These are phyloP conservation scores for Sylvietta virens DNA, from an alignment of 2,113 vertebrate genomes.

Conservation along the genomic window DNA sequence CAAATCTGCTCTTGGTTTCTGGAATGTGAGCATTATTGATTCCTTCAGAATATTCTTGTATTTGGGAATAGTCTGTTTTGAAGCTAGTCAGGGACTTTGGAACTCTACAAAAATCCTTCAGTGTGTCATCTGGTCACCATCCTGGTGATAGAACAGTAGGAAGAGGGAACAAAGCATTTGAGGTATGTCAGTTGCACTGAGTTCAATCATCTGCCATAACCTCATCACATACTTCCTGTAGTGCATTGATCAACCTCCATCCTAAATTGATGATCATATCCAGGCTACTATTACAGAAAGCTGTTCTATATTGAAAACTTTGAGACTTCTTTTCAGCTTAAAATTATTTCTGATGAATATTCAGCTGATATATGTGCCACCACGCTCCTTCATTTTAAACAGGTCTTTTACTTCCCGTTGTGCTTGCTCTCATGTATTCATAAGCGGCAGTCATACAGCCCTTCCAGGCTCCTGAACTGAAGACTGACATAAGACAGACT, in stretches of 20 bases:
- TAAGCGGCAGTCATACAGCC: neutral
- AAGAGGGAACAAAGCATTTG: neutral
- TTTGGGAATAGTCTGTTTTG: neutral
- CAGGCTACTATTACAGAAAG: neutral
- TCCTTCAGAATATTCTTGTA: neutral
- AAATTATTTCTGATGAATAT: neutral
- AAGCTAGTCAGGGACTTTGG: neutral
- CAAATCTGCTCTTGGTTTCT: neutral
- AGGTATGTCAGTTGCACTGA: neutral
- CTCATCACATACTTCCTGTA: neutral
- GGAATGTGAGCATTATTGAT: neutral
- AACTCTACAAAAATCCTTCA: neutral
- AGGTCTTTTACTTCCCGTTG: neutral
- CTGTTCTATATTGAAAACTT: neutral
- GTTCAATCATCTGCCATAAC: neutral
- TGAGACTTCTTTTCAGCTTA: neutral
- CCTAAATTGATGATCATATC: neutral
- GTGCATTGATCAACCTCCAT: neutral
- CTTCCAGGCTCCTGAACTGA: neutral
- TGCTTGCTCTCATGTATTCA: neutral
- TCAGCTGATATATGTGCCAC: neutral
- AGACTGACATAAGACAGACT: neutral
- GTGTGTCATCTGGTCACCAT: neutral
- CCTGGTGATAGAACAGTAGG: neutral
- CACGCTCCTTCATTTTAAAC: neutral